phyloP scores from a whole-genome alignment of 2,797 vertebrate genomes.

The Holocentrus rufus region DNA sequence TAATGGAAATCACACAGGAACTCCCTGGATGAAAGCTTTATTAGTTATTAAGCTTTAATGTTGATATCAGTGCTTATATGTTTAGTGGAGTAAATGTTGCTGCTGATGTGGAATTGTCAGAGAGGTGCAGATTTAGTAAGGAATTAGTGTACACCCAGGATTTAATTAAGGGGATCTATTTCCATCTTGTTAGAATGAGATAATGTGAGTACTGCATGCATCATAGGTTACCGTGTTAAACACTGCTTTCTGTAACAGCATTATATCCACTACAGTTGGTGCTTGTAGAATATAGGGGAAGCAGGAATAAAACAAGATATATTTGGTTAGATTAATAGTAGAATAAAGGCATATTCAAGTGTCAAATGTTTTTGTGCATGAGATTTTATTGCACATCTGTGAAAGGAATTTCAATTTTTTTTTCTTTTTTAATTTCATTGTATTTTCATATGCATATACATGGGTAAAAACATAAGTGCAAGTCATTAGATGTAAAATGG shows the following conservation, averaged over 20 bases:
- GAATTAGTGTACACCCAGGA: slow-evolving; percentile 80
- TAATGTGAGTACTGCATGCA: slow-evolving; percentile 75
- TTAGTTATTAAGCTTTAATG: slow-evolving; percentile 83
- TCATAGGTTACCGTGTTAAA: slow-evolving; percentile 76
- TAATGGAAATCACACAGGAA: slow-evolving; percentile 83
- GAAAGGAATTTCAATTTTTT: neutral
- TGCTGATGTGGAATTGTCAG: slow-evolving; percentile 77
- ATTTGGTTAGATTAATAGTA: slow-evolving; percentile 16
- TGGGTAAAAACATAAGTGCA: slow-evolving; percentile 5
- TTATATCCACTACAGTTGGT: slow-evolving; percentile 52
- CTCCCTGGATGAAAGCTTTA: slow-evolving; percentile 80
- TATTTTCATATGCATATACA: neutral
- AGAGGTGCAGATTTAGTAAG: slow-evolving; percentile 77
- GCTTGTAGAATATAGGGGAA: slow-evolving; percentile 42
- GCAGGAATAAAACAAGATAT: slow-evolving; percentile 29
- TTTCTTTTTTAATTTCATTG: neutral
- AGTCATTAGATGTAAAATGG: slow-evolving; percentile 36
- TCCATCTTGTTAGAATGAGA: slow-evolving; percentile 81
- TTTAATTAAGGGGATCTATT: slow-evolving; percentile 82
- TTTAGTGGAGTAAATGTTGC: slow-evolving; percentile 71
- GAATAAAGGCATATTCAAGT: neutral
- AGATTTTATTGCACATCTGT: neutral
- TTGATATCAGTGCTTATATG: slow-evolving; percentile 78
- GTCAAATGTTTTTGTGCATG: too few species aligned
- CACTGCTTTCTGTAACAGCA: slow-evolving; percentile 61